A percentile compares a stretch with the other conserved stretches of the same genome.
Conservation (phyloP, 2,888 invertebrate species). For the Blastobasis adustella region DNA sequence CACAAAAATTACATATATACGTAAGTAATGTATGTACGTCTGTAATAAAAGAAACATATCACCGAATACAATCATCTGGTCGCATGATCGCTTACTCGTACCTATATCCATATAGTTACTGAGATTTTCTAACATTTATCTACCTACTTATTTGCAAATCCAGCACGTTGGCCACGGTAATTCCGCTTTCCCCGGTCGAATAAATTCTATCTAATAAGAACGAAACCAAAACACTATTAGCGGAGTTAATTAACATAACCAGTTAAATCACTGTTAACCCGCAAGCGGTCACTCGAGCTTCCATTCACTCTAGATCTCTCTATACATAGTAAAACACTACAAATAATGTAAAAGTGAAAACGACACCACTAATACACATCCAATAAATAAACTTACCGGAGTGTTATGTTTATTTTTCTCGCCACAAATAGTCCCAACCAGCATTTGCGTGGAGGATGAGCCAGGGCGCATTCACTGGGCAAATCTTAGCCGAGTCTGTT, state of each 20-base stretch:
- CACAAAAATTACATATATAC: no score
- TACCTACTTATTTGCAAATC: no score
- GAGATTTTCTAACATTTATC: no score
- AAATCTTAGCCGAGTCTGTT: no score
- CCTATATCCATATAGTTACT: no score
- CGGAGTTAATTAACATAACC: constrained; percentile 28
- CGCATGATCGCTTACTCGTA: no score
- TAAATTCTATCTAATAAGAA: not conserved
- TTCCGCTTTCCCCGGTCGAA: not conserved
- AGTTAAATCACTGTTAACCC: constrained; percentile 9
- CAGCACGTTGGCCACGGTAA: no score
- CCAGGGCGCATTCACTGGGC: constrained; percentile 6
- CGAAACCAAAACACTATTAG: constrained; percentile 3
- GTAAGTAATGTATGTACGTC: no score
- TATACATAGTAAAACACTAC: not conserved
- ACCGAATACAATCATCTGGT: no score
- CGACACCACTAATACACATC: constrained; percentile 22
- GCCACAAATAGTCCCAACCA: constrained; percentile 43
- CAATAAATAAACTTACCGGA: constrained; percentile 58
- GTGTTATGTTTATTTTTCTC: constrained; percentile 63
- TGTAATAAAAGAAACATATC: no score
- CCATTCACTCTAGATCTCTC: not conserved
- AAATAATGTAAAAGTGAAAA: constrained; percentile 20
- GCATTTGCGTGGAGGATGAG: constrained; percentile 43
- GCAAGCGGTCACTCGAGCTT: not conserved